Evolutionary conservation across 2,113 vertebrate species (phyloP).

Genomic region (Poeciliopsis occidentalis): DNA sequence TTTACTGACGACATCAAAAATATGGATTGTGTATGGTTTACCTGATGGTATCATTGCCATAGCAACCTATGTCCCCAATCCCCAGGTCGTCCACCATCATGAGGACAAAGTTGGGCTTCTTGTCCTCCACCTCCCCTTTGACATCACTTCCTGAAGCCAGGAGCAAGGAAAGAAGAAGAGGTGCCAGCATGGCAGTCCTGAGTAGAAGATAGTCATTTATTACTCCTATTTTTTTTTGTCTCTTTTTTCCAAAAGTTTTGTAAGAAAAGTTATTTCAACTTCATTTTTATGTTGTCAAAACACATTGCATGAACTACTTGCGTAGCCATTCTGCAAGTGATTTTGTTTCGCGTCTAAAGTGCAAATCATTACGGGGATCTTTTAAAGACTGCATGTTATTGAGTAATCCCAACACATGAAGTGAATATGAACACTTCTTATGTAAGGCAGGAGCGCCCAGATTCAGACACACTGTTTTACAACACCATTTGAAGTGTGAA

Average conservation of each 20-base stretch:
- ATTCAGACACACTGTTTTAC: background rate
- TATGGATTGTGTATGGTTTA: constrained; percentile 10
- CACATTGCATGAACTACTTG: background rate
- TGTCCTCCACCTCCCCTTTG: constrained; percentile 20
- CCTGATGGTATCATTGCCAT: constrained; percentile 88
- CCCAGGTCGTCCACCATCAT: constrained; percentile 88
- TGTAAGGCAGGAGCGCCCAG: background rate
- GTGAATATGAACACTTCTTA: background rate
- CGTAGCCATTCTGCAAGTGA: background rate
- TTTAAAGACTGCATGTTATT: background rate
- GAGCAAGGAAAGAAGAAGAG: constrained; percentile 38
- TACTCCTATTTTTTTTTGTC: too few species aligned
- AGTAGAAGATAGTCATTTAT: background rate
- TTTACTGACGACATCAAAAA: background rate
- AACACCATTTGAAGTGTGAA: too few species aligned
- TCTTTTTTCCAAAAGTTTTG: background rate
- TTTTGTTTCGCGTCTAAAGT: background rate
- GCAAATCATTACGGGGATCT: background rate
- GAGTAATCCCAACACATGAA: background rate
- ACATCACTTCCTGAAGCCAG: constrained; percentile 36
- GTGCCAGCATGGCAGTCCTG: constrained; percentile 33
- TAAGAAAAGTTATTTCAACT: background rate
- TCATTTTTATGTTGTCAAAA: background rate
- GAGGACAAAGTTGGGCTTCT: constrained; percentile 84
- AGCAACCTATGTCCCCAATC: constrained; percentile 88